These are phyloP conservation scores for Cantharis rustica DNA, from an alignment of 2,888 invertebrate species.

Conservation along the genomic window DNA sequence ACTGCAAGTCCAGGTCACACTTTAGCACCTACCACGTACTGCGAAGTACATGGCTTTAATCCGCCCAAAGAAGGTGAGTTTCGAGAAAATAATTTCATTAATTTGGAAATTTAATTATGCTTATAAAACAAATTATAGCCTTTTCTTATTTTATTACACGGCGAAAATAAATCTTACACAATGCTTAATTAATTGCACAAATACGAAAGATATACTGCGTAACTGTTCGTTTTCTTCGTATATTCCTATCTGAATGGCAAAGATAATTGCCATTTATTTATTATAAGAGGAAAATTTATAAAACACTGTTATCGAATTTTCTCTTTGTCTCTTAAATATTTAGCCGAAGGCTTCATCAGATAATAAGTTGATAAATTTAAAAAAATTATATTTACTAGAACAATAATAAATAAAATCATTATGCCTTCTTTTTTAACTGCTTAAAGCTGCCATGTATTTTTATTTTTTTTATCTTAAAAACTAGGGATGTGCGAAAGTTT, in stretches of 20 bases:
- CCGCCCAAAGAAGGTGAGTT: constrained; percentile 61
- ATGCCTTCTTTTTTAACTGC: background rate
- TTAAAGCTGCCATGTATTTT: background rate
- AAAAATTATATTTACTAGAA: background rate
- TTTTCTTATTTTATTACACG: constrained; percentile 6
- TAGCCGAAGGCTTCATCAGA: background rate
- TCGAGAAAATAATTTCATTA: constrained; percentile 1
- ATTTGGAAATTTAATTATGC: constrained; percentile 15
- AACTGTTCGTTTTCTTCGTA: constrained; percentile 2
- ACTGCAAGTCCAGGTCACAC: constrained; percentile 45
- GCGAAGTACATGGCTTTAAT: constrained; percentile 64
- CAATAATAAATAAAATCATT: background rate
- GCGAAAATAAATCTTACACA: constrained; percentile 12
- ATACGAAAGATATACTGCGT: constrained; percentile 14
- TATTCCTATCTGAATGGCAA: background rate
- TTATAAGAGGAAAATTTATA: background rate
- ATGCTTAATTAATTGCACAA: constrained; percentile 18
- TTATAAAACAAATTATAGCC: constrained; percentile 6
- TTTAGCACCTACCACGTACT: constrained; percentile 58
- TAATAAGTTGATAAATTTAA: background rate
- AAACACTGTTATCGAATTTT: background rate
- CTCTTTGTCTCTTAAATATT: background rate
- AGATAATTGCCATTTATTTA: constrained; percentile 11
- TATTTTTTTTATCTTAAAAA: background rate
- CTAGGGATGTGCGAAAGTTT: background rate